phyloP scores from a whole-genome alignment of 2,797 vertebrate genomes.

The Parauchenoglanis ngamensis region DNA sequence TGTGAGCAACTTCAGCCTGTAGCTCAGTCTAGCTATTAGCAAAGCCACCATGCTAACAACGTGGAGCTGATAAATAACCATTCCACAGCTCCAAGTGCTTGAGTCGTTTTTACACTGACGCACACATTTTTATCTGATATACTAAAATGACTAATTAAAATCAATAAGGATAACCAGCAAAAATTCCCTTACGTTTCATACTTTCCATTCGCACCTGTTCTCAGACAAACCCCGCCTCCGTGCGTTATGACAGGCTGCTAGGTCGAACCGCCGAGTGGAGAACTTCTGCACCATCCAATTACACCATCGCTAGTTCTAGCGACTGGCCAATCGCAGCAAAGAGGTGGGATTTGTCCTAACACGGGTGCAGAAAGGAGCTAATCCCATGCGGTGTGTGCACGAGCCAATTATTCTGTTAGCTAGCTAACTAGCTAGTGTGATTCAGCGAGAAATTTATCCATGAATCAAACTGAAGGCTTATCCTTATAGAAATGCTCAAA shows the following conservation, averaged over 20 bases:
- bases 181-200: neutral
- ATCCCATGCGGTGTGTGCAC: conserved; percentile 48
- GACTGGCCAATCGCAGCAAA: neutral
- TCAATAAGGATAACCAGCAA: neutral
- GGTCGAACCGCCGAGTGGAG: no score
- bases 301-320: neutral
- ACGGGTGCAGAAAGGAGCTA: neutral
- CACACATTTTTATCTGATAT: neutral
- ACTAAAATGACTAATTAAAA: no score
- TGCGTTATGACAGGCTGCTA: neutral
- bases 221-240: neutral
- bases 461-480: rapidly evolving
- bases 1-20: conserved; percentile 6
- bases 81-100: no score
- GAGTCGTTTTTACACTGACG: neutral
- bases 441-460: conserved; percentile 27
- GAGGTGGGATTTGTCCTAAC: neutral
- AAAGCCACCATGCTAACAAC: conserved; percentile 6
- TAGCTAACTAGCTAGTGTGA: conserved; percentile 26
- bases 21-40: conserved; percentile 9
- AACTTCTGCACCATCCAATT: neutral
- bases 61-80: neutral
- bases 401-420: neutral
- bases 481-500: neutral
- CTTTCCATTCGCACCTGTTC: neutral